Evolutionary conservation across 2,113 vertebrate species (phyloP).

Genomic region (Larimichthys crocea): DNA sequence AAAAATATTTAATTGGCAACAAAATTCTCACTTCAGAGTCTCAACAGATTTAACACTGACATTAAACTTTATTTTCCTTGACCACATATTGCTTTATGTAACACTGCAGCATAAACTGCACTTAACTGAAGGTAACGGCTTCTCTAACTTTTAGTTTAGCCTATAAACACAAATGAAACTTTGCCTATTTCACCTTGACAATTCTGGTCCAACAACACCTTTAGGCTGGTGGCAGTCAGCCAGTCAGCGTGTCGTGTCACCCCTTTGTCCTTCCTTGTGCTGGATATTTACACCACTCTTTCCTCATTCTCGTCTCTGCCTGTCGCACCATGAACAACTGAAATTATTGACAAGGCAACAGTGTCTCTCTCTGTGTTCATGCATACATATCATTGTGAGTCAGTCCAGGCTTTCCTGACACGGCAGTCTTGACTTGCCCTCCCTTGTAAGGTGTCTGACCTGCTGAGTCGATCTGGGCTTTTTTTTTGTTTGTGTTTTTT

Average conservation of each 20-base stretch:
- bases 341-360: background rate
- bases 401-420: background rate
- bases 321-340: background rate
- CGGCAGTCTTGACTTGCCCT: background rate
- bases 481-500: no score
- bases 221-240: constrained; percentile 22
- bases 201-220: constrained; percentile 7
- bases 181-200: constrained; percentile 11
- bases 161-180: constrained; percentile 11
- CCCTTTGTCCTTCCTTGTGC: constrained; percentile 17
- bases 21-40: background rate
- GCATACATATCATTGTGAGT: background rate
- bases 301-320: background rate
- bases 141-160: background rate
- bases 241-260: constrained; percentile 13
- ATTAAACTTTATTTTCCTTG: constrained; percentile 1
- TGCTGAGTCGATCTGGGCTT: no score
- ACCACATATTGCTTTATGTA: background rate
- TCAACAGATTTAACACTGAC: background rate
- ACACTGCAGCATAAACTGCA: background rate
- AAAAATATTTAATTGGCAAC: background rate
- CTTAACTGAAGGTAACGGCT: background rate
- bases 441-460: background rate
- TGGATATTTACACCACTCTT: background rate
- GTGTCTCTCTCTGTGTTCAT: background rate